Conservation (phyloP, 2,797 vertebrate genomes). For the Propithecus deckenii region DNA sequence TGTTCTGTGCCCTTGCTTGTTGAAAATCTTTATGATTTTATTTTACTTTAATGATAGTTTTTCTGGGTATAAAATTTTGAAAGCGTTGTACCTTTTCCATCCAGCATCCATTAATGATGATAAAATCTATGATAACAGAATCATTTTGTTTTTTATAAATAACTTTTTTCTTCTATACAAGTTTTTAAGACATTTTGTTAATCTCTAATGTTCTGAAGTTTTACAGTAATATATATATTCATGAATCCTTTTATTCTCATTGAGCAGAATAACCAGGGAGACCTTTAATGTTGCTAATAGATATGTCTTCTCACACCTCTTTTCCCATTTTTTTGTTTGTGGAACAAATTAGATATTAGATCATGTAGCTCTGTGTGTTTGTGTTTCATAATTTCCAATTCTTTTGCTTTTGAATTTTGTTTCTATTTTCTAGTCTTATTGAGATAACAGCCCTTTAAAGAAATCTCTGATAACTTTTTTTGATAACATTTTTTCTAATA, state of each 20-base stretch:
- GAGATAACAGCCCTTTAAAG: neutral
- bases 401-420: neutral
- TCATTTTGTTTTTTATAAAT: neutral
- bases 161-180: neutral
- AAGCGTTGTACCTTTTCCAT: neutral
- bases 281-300: neutral
- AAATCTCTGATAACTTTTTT: neutral
- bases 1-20: neutral
- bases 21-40: neutral
- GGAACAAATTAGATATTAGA: neutral
- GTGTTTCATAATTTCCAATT: neutral
- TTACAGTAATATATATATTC: neutral
- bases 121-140: neutral
- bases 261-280: neutral
- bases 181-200: neutral
- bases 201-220: neutral
- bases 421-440: neutral
- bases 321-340: neutral
- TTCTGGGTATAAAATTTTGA: conserved; percentile 55
- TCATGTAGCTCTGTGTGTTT: neutral
- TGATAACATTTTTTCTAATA: neutral
- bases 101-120: neutral
- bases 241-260: neutral
- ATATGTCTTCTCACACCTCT: neutral
- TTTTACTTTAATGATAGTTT: neutral